Evolutionary conservation across 2,113 vertebrate species (phyloP).

Genomic region (Gobius niger): DNA sequence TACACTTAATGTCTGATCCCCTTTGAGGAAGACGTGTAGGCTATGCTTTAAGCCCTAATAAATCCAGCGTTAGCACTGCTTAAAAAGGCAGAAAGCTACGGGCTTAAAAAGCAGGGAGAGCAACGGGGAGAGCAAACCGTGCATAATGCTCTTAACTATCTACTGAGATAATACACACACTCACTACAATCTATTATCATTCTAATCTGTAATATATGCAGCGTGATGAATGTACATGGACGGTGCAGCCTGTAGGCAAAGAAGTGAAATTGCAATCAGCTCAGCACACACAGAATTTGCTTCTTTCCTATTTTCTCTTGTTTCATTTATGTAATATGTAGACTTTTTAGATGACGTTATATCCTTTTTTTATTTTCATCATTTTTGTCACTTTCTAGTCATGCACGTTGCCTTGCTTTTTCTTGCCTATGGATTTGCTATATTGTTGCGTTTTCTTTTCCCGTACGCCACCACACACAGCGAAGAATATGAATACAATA

Average conservation of each 20-base stretch:
- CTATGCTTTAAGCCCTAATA: conserved; percentile 72
- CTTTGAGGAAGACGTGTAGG: conserved; percentile 69
- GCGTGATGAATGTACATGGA: conserved; percentile 39
- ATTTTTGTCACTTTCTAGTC: no score
- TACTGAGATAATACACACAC: conserved; percentile 57
- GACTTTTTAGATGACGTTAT: no score
- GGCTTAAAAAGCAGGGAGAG: conserved; percentile 54
- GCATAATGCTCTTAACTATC: conserved; percentile 64
- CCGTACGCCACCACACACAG: neutral
- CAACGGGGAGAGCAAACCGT: conserved; percentile 54
- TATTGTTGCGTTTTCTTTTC: no score
- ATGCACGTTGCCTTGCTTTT: no score
- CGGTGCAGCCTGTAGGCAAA: conserved; percentile 7
- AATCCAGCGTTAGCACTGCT: conserved; percentile 71
- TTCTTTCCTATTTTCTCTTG: no score
- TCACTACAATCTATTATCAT: conserved; percentile 60
- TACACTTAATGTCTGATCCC: conserved; percentile 76
- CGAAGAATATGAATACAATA: neutral
- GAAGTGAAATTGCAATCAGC: neutral
- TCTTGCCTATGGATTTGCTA: no score
- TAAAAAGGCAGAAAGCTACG: conserved; percentile 61
- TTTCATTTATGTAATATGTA: no score
- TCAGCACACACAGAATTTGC: neutral
- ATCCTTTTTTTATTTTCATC: no score
- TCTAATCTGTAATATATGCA: conserved; percentile 48